Conservation (phyloP, 1,140 invertebrate species). For the Drosophila nannoptera region DNA sequence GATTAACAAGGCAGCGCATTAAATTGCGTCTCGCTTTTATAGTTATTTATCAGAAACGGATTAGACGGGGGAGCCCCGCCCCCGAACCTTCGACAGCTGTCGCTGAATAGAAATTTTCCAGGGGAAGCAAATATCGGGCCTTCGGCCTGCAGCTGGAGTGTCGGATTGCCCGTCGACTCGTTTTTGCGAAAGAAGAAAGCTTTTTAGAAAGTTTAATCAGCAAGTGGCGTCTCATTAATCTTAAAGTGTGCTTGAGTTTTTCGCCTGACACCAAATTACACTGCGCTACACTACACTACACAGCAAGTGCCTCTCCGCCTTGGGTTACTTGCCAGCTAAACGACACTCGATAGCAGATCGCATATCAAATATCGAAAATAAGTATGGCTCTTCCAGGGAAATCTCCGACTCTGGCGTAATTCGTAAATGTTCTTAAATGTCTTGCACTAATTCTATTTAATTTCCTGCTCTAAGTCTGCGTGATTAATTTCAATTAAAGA, state of each 20-base stretch:
- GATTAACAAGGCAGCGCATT: not conserved
- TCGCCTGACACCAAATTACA: not conserved
- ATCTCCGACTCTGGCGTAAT: no score
- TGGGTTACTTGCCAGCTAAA: not conserved
- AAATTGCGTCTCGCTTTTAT: not conserved
- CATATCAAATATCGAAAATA: no score
- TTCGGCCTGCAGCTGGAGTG: not conserved
- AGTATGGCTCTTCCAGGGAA: no score
- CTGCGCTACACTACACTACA: not conserved
- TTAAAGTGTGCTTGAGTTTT: not conserved
- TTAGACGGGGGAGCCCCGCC: no score
- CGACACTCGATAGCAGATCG: no score
- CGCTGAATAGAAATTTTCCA: not conserved
- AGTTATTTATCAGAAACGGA: no score
- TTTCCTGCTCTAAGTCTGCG: no score
- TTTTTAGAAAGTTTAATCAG: slow-evolving; percentile 14
- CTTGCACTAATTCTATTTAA: no score
- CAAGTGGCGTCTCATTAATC: slow-evolving; percentile 5
- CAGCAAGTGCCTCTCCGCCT: not conserved
- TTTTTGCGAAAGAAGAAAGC: slow-evolving; percentile 3
- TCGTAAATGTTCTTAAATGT: no score
- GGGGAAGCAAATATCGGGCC: no score
- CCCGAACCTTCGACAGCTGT: no score
- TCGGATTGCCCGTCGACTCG: not conserved
- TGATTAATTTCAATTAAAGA: not conserved